Evolutionary conservation across 2,888 invertebrate species (phyloP).

Genomic region (Clepsis dumicolana): DNA sequence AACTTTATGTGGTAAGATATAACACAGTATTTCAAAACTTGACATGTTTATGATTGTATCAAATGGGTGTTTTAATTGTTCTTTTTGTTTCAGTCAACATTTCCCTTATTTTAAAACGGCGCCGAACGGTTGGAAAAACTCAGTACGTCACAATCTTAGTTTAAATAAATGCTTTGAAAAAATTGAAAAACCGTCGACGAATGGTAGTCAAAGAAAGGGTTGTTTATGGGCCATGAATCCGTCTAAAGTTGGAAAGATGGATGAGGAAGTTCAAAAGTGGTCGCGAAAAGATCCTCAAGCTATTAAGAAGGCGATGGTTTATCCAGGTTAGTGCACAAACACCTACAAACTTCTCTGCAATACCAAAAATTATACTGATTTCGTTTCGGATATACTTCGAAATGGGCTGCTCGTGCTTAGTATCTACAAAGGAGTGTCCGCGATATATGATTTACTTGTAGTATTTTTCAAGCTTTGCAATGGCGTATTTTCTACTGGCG

Average conservation of each 20-base stretch:
- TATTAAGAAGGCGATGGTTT: conserved; percentile 97
- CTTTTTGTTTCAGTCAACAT: conserved; percentile 90
- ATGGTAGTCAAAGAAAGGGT: conserved; percentile 93
- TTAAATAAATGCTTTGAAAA: conserved; percentile 99
- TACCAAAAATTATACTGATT: no score
- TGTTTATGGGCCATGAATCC: conserved; percentile 99
- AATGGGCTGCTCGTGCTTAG: no score
- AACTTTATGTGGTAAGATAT: conserved; percentile 98
- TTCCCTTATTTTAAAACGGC: conserved; percentile 99
- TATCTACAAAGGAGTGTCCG: no score
- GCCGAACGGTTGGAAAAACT: conserved; percentile 99
- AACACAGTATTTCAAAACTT: not conserved
- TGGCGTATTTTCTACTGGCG: not conserved
- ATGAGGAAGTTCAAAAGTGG: conserved; percentile 99
- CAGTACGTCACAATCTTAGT: conserved; percentile 98
- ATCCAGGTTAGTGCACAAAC: conserved; percentile 88
- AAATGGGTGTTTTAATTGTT: conserved; percentile 24
- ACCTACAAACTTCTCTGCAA: not conserved
- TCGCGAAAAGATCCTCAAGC: conserved; percentile 97
- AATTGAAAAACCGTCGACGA: conserved; percentile 97
- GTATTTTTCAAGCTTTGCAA: not conserved
- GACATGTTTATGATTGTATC: no score
- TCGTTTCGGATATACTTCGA: no score
- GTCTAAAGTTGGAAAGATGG: conserved; percentile 97
- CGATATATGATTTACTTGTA: no score